Conservation (phyloP, 2,113 vertebrate species). For the Tringa solitaria region DNA sequence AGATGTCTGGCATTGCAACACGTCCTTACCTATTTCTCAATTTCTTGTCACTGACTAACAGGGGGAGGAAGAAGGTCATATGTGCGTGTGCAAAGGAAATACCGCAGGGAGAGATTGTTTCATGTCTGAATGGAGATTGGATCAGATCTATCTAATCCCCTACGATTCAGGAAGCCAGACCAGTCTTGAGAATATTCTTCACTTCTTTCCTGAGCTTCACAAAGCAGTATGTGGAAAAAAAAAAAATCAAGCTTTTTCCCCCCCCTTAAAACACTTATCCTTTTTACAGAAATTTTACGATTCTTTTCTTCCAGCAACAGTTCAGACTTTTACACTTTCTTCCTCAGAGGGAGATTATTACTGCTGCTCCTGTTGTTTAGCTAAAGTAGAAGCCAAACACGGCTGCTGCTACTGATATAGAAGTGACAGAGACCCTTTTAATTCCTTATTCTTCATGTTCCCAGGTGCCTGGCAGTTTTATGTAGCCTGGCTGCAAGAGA, state of each 20-base stretch:
- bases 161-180: not conserved
- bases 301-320: not conserved
- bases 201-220: not conserved
- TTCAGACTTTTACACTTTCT: not conserved
- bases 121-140: not conserved
- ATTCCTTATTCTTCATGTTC: not conserved
- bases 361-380: not conserved
- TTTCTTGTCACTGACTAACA: not conserved
- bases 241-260: not conserved
- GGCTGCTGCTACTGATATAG: not conserved
- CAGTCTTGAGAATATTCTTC: not conserved
- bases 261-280: not conserved
- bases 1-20: not conserved
- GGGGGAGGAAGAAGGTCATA: not conserved
- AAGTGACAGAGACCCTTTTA: not conserved
- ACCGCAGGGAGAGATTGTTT: not conserved
- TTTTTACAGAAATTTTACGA: not conserved
- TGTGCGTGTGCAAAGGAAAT: not conserved
- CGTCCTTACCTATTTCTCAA: accelerated
- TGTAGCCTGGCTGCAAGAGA: not conserved
- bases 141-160: not conserved
- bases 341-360: not conserved
- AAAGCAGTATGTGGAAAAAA: not conserved
- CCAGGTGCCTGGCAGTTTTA: not conserved
- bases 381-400: not conserved